Conservation (phyloP, 2,113 vertebrate genomes). For the Anolis sagrei region DNA sequence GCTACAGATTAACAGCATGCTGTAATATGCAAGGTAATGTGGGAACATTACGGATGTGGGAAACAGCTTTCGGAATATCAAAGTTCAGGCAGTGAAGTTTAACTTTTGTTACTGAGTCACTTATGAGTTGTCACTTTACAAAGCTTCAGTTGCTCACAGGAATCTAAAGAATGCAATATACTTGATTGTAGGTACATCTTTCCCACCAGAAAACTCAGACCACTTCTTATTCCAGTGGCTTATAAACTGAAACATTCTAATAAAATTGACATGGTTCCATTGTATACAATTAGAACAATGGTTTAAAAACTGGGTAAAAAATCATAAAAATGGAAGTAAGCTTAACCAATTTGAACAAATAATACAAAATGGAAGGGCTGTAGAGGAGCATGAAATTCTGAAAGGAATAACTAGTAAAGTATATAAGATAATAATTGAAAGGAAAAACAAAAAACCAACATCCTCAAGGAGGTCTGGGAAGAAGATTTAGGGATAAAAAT, state of each 20-base stretch:
- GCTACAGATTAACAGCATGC: constrained; percentile 22
- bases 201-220: background rate
- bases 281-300: too few relatives aligned
- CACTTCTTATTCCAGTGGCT: background rate
- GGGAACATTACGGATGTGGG: background rate
- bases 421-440: too few relatives aligned
- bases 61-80: background rate
- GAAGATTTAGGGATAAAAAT: too few relatives aligned
- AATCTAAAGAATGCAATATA: constrained; percentile 11
- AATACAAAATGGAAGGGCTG: too few relatives aligned
- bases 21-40: background rate
- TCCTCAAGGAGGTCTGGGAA: too few relatives aligned
- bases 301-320: too few relatives aligned
- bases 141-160: constrained; percentile 22
- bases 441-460: too few relatives aligned
- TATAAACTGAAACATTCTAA: background rate
- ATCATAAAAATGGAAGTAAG: too few relatives aligned
- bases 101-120: constrained; percentile 21
- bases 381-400: too few relatives aligned
- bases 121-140: constrained; percentile 19
- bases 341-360: too few relatives aligned
- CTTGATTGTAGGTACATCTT: background rate
- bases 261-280: too few relatives aligned
- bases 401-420: too few relatives aligned
- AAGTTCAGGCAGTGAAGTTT: background rate